Conservation (phyloP, 2,113 vertebrate genomes). For the human (Homo sapiens) region DNA sequence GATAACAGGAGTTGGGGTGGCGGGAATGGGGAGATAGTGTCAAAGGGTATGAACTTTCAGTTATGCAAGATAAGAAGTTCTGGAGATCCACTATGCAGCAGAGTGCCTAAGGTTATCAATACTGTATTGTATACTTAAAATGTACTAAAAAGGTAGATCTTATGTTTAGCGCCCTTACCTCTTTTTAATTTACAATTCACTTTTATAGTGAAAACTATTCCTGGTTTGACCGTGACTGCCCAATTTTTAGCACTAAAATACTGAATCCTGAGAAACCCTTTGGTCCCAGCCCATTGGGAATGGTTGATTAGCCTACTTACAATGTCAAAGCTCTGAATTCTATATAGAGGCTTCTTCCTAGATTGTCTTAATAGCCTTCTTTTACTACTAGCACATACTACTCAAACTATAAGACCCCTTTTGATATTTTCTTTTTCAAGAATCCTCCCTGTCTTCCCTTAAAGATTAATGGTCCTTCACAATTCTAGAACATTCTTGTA, state of each 20-base stretch:
- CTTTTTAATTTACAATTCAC: neutral
- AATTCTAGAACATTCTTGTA: neutral
- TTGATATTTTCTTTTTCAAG: neutral
- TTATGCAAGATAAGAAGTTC: neutral
- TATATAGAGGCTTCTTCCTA: neutral
- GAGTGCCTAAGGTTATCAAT: neutral
- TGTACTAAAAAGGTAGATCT: neutral
- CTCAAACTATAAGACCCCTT: neutral
- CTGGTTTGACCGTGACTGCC: neutral
- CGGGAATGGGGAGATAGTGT: neutral
- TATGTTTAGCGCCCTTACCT: neutral
- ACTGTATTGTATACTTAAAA: neutral
- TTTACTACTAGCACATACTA: neutral
- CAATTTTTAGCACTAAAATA: neutral
- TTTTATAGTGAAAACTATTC: neutral
- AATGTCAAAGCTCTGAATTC: neutral
- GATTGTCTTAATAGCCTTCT: neutral
- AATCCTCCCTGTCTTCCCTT: neutral
- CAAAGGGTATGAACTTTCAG: neutral
- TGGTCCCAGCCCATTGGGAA: neutral
- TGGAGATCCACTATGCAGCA: neutral
- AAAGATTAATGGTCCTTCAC: neutral
- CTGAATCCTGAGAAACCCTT: neutral
- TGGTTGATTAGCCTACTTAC: neutral
- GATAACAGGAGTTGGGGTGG: neutral